Conservation (phyloP, 92 coral and sea anemone species). For the Chrysogorgia sp. region DNA sequence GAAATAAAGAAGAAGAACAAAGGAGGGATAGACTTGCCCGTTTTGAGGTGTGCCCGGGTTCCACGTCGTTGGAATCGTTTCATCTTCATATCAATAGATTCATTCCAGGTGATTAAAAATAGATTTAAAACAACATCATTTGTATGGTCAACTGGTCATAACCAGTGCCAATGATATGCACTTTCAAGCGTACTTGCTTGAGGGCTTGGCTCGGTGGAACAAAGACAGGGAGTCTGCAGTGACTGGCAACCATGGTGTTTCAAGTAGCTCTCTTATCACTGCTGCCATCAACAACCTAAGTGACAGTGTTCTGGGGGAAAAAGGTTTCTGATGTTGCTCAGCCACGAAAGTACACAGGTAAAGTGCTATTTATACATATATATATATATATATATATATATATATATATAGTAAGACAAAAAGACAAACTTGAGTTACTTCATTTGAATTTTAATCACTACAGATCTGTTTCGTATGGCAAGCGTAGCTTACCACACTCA, state of each 20-base stretch:
- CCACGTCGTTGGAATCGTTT: constrained; percentile 67
- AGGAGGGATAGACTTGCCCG: constrained; percentile 24
- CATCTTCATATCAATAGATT: constrained; percentile 62
- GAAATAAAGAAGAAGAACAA: constrained; percentile 34
- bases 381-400: too few relatives aligned
- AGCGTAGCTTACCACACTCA: too few relatives aligned
- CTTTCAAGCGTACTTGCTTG: constrained; percentile 73
- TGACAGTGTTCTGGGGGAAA: constrained; percentile 40
- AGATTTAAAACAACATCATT: background rate
- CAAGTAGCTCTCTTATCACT: too few relatives aligned
- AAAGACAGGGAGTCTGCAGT: constrained; percentile 41
- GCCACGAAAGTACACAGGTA: too few relatives aligned
- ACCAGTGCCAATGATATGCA: constrained; percentile 66
- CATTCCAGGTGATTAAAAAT: constrained; percentile 49
- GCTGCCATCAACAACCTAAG: constrained; percentile 52
- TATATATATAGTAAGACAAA: too few relatives aligned
- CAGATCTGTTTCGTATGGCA: too few relatives aligned
- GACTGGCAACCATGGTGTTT: too few relatives aligned
- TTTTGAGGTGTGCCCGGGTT: constrained; percentile 39
- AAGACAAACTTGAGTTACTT: too few relatives aligned
- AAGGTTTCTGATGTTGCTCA: too few relatives aligned
- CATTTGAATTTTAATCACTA: too few relatives aligned
- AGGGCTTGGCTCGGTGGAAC: constrained; percentile 65
- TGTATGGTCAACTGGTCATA: constrained; percentile 20
- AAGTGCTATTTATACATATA: too few relatives aligned